These are phyloP conservation scores for Chloroceryle aenea DNA, from an alignment of 2,113 vertebrate genomes.

Conservation along the genomic window DNA sequence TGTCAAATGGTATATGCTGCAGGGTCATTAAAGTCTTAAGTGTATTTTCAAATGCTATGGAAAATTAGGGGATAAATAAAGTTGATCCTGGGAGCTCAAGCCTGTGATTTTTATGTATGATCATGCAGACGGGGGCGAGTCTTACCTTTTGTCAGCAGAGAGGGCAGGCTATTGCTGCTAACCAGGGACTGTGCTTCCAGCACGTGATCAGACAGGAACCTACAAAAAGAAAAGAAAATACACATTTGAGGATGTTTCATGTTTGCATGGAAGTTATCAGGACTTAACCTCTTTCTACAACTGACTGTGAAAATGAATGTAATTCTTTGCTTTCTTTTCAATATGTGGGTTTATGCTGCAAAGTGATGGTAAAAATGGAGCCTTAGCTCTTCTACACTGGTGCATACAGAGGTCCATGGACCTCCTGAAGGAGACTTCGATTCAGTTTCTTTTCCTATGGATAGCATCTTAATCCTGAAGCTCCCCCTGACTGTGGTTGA, in stretches of 20 bases:
- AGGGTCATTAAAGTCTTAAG: not conserved
- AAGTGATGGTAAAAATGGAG: not conserved
- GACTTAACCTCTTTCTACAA: not conserved
- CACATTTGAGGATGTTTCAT: not conserved
- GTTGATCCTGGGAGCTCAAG: not conserved
- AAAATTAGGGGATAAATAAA: conserved; percentile 7
- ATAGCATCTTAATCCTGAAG: not conserved
- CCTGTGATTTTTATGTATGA: not conserved
- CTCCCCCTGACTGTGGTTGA: not conserved
- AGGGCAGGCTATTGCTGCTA: conserved; percentile 84
- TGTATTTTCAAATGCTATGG: conserved; percentile 3
- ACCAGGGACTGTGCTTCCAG: conserved; percentile 85
- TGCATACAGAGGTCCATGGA: not conserved
- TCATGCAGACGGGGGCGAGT: not conserved
- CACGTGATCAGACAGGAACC: conserved; percentile 83
- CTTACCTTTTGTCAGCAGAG: conserved; percentile 86
- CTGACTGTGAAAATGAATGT: not conserved
- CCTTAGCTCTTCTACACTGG: not conserved
- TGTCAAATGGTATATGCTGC: conserved; percentile 3
- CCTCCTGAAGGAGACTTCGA: not conserved
- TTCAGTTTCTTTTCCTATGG: not conserved
- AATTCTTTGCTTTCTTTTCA: not conserved
- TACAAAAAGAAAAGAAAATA: conserved; percentile 22
- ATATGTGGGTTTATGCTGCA: not conserved
- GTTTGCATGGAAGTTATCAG: not conserved